These are phyloP conservation scores for Bellardia bayeri DNA, from an alignment of 2,888 invertebrate species.

Conservation along the genomic window DNA sequence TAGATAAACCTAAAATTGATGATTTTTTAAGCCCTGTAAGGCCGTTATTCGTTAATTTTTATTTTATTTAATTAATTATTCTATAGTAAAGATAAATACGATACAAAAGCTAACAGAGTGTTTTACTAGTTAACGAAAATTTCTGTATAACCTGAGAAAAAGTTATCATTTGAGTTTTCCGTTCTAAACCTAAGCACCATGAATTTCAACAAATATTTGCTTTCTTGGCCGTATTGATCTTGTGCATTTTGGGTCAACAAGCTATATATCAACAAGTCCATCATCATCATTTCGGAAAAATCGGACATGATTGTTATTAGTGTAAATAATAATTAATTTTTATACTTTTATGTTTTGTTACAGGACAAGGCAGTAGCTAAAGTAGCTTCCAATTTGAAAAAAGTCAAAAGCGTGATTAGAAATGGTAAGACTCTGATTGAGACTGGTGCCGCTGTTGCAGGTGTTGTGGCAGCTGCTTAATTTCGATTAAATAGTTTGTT, in stretches of 20 bases:
- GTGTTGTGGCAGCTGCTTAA: slow-evolving; percentile 28
- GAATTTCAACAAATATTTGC: slow-evolving; percentile 70
- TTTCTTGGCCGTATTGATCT: slow-evolving; percentile 67
- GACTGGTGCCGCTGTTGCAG: slow-evolving; percentile 45
- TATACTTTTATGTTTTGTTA: neutral
- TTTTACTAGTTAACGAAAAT: neutral
- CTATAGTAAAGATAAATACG: no score
- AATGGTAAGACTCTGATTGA: slow-evolving; percentile 15
- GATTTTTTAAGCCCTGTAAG: no score
- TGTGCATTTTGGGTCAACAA: slow-evolving; percentile 71
- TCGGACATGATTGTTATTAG: slow-evolving; percentile 57
- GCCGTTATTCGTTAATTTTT: no score
- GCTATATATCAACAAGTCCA: slow-evolving; percentile 66
- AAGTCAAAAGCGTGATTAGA: neutral
- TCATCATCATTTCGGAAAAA: slow-evolving; percentile 63
- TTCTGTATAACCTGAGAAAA: neutral
- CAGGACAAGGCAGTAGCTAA: slow-evolving; percentile 14
- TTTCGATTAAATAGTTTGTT: no score
- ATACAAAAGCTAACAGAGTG: no score
- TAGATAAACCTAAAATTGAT: no score
- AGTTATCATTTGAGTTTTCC: neutral
- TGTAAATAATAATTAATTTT: neutral
- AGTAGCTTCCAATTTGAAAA: neutral
- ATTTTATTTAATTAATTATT: no score
- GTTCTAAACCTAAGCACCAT: slow-evolving; percentile 27